Evolutionary conservation across 2,888 invertebrate species (phyloP).

Genomic region (Gortyna flavago): DNA sequence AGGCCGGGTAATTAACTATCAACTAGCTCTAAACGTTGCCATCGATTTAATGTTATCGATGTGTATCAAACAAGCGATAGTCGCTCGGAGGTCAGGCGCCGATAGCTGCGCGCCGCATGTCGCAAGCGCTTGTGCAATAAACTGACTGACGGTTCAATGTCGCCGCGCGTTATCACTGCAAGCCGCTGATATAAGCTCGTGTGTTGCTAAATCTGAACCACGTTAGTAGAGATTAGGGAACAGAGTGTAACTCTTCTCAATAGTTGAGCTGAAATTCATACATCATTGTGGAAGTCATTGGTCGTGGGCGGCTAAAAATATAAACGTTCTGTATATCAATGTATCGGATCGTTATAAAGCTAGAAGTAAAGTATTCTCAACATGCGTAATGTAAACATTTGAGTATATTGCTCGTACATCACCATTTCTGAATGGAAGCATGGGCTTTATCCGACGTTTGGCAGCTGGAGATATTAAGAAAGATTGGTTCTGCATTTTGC

Average conservation of each 20-base stretch:
- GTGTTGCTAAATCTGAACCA: conserved; percentile 14
- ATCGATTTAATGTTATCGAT: conserved; percentile 1
- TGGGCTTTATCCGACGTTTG: not conserved
- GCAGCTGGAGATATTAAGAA: conserved; percentile 19
- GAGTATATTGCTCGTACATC: conserved; percentile 14
- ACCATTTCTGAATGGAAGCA: conserved; percentile 18
- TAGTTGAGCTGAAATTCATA: not conserved
- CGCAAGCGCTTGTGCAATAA: conserved; percentile 48
- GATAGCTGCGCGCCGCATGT: conserved; percentile 26
- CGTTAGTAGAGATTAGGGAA: not conserved
- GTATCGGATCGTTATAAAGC: conserved; percentile 7
- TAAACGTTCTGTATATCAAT: not conserved
- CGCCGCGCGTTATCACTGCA: conserved; percentile 47
- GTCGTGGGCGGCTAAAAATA: not conserved
- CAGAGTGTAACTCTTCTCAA: not conserved
- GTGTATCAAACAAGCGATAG: conserved; percentile 12
- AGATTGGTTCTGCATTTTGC: too few species aligned
- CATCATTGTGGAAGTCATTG: not conserved
- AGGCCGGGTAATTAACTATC: not conserved
- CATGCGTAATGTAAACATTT: conserved; percentile 38
- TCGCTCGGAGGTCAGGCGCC: conserved; percentile 40
- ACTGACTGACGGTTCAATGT: conserved; percentile 54
- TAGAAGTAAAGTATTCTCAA: conserved; percentile 28
- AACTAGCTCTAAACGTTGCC: not conserved
- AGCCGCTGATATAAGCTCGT: conserved; percentile 5